Evolutionary conservation across 1,140 invertebrate species (phyloP).

Genomic region (Nasonia vitripennis): DNA sequence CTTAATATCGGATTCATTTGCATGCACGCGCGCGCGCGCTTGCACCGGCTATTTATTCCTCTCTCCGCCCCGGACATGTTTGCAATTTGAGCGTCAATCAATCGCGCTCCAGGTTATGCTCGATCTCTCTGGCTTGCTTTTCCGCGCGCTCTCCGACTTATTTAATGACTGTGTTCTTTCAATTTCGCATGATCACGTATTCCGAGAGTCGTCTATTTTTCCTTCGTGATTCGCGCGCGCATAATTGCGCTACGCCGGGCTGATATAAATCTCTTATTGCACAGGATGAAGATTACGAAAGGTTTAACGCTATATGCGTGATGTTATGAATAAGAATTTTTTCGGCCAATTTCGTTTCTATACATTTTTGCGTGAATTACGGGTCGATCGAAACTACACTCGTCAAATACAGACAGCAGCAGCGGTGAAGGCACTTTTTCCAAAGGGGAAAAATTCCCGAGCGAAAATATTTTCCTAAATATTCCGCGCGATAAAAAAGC

Average conservation of each 20-base stretch:
- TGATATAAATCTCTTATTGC: too few species aligned
- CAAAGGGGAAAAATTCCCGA: neutral
- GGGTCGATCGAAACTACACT: too few species aligned
- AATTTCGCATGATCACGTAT: slow-evolving; percentile 1
- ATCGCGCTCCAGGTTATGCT: neutral
- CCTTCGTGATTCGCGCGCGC: neutral
- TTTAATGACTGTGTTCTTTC: slow-evolving; percentile 22
- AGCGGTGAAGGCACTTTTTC: neutral
- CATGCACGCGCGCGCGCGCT: slow-evolving; percentile 27
- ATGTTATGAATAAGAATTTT: too few species aligned
- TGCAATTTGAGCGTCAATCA: slow-evolving; percentile 43
- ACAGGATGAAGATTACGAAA: too few species aligned
- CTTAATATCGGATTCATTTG: slow-evolving; percentile 62
- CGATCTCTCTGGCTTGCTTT: neutral
- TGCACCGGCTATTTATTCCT: slow-evolving; percentile 59
- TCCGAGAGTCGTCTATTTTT: neutral
- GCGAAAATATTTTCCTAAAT: neutral
- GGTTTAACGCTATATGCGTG: too few species aligned
- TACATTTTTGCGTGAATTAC: too few species aligned
- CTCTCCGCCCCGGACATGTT: slow-evolving; percentile 43
- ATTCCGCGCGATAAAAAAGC: neutral
- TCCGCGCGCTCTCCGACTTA: neutral
- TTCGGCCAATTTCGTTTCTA: too few species aligned
- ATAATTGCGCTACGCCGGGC: too few species aligned
- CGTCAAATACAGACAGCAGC: too few species aligned